These are phyloP conservation scores for Balearica regulorum DNA, from an alignment of 2,797 vertebrate species.

Conservation along the genomic window DNA sequence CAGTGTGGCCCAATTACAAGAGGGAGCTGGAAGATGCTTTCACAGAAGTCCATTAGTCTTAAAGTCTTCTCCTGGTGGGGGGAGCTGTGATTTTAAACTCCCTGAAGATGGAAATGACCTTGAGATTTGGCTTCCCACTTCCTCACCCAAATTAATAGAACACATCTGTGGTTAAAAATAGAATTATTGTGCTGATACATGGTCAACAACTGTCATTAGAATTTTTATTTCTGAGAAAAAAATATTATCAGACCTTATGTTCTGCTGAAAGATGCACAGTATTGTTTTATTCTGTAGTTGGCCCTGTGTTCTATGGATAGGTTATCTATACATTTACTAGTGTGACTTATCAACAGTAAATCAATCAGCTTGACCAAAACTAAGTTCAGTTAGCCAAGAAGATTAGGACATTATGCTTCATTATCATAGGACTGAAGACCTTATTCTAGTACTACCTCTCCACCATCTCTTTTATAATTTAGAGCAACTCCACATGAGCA, in stretches of 20 bases:
- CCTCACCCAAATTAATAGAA: not conserved
- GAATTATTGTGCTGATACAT: not conserved
- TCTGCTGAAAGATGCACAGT: not conserved
- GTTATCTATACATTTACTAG: not conserved
- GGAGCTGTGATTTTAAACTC: not conserved
- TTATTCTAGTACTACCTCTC: not conserved
- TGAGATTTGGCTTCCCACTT: not conserved
- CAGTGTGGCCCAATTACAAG: not conserved
- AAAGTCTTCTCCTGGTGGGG: not conserved
- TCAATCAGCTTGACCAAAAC: not conserved
- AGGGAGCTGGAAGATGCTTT: not conserved
- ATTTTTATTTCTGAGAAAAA: not conserved
- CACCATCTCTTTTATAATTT: not conserved
- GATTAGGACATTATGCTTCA: fast-evolving
- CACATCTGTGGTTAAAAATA: not conserved
- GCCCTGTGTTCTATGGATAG: not conserved
- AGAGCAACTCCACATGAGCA: not conserved
- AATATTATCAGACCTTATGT: not conserved
- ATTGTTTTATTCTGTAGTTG: not conserved
- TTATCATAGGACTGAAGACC: not conserved
- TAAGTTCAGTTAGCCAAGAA: not conserved
- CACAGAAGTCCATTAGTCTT: not conserved
- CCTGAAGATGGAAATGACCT: not conserved
- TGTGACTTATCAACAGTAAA: not conserved
- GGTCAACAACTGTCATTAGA: not conserved